Evolutionary conservation across 2,888 invertebrate genomes (phyloP), one percentile per base, ranked within the genome.

Genomic region (Hydrotaea diabolus): DNA sequence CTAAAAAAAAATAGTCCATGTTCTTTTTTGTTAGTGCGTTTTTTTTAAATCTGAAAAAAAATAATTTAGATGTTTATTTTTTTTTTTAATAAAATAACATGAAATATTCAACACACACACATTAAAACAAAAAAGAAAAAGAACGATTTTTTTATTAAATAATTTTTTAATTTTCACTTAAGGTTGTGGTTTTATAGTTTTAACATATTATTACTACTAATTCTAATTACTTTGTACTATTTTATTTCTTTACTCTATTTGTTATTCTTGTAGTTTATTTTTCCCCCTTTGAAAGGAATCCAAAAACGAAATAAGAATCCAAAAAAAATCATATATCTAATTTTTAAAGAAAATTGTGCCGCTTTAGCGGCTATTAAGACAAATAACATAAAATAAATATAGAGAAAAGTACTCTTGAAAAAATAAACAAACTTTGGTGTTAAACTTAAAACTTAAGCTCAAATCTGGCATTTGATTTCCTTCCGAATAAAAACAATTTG

Each of bases 181-280:
- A 89, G 90, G 90, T 90, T 90, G 90, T 90, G 90, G 90, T 90
- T 90, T 88, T 90, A 89, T 89, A 77, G 64, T 77, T 77, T 77
- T 66, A 49, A 23, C 53, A 77, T 74, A 59, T 80, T 85, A 82
- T 77, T 71, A 59, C 69, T 83, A 81, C 75, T 75, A 82, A 64
- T 64, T 76, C 80, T 81, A 62, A 53, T 74, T 69, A 46, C 46
- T 69, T 26, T 55, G 26, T 57, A 39, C 64, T 80, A 73, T 62
- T 21, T 46, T 49, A n/a, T n/a, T 64, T 76, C 39, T 36, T 36
- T 43, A 55, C 23, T 79, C 57, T 19, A 55, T 53, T 72, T 69
- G 26, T 64, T 57, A 23, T 55, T 55, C n/a, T n/a, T n/a, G n/a
- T n/a, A n/a, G n/a, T n/a, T n/a, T n/a, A n/a, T n/a, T n/a, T n/a